phyloP scores from a whole-genome alignment of 2,113 vertebrate genomes.

The Arenaria interpres region DNA sequence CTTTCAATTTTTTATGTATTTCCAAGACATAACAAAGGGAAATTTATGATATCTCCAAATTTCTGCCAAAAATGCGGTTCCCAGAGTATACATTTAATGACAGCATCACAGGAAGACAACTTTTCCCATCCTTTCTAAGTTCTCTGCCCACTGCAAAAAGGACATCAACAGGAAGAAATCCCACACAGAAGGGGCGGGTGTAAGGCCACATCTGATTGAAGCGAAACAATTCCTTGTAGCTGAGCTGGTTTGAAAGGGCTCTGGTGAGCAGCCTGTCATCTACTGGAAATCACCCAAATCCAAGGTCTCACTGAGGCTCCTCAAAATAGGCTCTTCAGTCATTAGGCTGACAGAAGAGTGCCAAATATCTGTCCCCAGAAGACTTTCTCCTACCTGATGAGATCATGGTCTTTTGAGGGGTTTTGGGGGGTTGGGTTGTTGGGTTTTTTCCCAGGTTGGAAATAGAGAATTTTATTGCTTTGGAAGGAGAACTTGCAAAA shows the following conservation, averaged over 20 bases:
- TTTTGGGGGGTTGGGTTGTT: neutral
- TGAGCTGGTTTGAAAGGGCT: conserved; percentile 2
- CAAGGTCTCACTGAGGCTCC: neutral
- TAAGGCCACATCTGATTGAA: neutral
- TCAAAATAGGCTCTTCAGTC: neutral
- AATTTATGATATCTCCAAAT: neutral
- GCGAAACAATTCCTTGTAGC: neutral
- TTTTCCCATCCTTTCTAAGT: neutral
- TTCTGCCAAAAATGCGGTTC: conserved; percentile 16
- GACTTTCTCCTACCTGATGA: neutral
- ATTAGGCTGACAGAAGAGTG: neutral
- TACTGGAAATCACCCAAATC: neutral
- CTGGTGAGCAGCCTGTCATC: neutral
- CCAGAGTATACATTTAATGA: conserved; percentile 5
- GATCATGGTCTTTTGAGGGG: neutral
- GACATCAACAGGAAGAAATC: conserved; percentile 13
- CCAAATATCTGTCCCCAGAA: neutral
- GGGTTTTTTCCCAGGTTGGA: neutral
- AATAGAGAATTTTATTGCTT: neutral
- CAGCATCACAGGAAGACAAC: neutral
- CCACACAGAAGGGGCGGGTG: neutral
- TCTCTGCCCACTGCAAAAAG: neutral
- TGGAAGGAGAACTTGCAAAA: neutral
- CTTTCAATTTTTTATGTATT: neutral
- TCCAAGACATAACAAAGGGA: neutral